phyloP scores from a whole-genome alignment of 2,113 vertebrate species.

The Engystomops pustulosus region DNA sequence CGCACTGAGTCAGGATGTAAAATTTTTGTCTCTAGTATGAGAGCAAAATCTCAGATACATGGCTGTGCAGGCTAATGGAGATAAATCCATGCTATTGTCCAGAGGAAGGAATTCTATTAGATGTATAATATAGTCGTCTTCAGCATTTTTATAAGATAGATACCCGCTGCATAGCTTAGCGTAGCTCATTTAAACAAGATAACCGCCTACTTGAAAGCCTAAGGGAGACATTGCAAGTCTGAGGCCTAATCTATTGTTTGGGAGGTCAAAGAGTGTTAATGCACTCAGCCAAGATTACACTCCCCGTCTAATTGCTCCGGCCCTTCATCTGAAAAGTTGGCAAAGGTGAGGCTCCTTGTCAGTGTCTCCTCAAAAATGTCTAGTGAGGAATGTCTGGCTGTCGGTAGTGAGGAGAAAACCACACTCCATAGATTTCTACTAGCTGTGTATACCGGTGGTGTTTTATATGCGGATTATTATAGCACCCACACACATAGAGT shows the following conservation, averaged over 20 bases:
- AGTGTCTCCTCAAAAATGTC: constrained; percentile 73
- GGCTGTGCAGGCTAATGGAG: constrained; percentile 15
- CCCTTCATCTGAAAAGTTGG: constrained; percentile 76
- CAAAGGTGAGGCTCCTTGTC: constrained; percentile 81
- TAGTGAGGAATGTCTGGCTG: constrained; percentile 9
- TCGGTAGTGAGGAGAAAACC: not conserved
- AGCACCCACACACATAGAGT: no score
- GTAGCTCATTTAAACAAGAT: constrained; percentile 65
- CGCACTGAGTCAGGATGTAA: not conserved
- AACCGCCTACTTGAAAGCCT: constrained; percentile 74
- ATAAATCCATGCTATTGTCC: constrained; percentile 27
- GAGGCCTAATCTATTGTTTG: constrained; percentile 92
- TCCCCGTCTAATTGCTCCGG: constrained; percentile 82
- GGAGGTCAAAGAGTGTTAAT: constrained; percentile 92
- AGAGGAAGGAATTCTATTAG: not conserved
- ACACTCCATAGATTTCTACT: not conserved
- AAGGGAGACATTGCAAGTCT: constrained; percentile 77
- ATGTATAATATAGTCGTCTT: constrained; percentile 22
- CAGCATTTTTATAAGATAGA: not conserved
- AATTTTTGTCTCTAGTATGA: not conserved
- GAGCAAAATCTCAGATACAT: not conserved
- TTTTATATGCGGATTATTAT: no score
- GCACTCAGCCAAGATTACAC: constrained; percentile 92
- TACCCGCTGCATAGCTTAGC: constrained; percentile 27
- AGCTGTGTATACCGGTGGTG: no score